phyloP scores from a whole-genome alignment of 2,888 invertebrate genomes.

The Chrysodeixis includens region DNA sequence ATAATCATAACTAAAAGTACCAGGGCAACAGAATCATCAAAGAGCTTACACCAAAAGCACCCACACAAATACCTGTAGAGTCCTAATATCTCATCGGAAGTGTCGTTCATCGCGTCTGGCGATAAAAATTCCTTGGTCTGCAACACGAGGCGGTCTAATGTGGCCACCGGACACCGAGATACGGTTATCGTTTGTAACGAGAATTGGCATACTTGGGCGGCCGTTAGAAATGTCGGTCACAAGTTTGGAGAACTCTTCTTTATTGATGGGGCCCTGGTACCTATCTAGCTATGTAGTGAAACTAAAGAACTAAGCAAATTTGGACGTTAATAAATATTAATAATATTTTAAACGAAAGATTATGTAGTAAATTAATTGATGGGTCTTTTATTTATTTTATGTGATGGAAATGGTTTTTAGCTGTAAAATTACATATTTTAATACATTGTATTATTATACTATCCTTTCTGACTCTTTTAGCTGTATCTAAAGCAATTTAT shows the following conservation, averaged over 20 bases:
- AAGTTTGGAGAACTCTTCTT: constrained; percentile 55
- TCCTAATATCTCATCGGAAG: constrained; percentile 59
- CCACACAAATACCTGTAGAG: constrained; percentile 48
- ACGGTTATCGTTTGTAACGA: constrained; percentile 62
- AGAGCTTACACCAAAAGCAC: constrained; percentile 37
- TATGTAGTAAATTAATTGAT: too few relatives aligned
- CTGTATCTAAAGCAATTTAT: too few relatives aligned
- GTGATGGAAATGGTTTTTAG: too few relatives aligned
- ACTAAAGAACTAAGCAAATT: too few relatives aligned
- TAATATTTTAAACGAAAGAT: too few relatives aligned
- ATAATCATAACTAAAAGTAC: constrained; percentile 25
- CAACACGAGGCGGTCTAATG: constrained; percentile 66
- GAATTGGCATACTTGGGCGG: constrained; percentile 63
- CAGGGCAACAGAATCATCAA: constrained; percentile 30
- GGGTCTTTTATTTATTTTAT: too few relatives aligned
- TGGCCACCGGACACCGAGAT: constrained; percentile 60
- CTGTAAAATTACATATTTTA: too few relatives aligned
- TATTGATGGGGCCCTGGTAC: constrained; percentile 47
- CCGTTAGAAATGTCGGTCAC: constrained; percentile 62
- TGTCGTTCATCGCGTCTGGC: constrained; percentile 51
- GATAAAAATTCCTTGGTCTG: constrained; percentile 72
- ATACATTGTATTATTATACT: too few relatives aligned
- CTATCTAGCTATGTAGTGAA: not conserved
- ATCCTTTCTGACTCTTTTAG: too few relatives aligned
- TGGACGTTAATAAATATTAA: too few relatives aligned